phyloP scores from a whole-genome alignment of 1,140 invertebrate species.

The Euwallacea fornicatus region DNA sequence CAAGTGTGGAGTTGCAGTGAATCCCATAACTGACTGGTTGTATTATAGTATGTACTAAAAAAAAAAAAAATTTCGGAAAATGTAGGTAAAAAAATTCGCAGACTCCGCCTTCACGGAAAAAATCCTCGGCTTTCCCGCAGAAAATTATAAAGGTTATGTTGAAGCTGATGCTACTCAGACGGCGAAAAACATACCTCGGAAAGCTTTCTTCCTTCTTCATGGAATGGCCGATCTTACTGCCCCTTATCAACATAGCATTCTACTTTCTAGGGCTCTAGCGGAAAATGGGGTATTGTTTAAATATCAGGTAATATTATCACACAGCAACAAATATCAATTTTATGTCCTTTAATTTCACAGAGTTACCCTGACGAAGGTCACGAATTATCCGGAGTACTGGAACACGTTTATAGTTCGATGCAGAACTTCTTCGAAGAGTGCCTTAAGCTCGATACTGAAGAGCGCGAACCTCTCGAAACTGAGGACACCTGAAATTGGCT shows the following conservation, averaged over 20 bases:
- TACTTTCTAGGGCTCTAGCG: slow-evolving; percentile 83
- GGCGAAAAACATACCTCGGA: slow-evolving; percentile 79
- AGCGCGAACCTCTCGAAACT: slow-evolving; percentile 51
- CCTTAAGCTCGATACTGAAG: slow-evolving; percentile 78
- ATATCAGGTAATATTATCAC: slow-evolving; percentile 72
- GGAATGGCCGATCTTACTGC: slow-evolving; percentile 88
- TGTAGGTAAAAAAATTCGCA: slow-evolving; percentile 52
- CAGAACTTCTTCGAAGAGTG: slow-evolving; percentile 82
- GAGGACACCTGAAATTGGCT: slow-evolving; percentile 42
- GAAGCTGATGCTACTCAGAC: slow-evolving; percentile 86
- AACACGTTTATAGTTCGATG: slow-evolving; percentile 83
- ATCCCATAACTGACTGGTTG: slow-evolving; percentile 92
- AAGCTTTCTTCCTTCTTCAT: slow-evolving; percentile 87
- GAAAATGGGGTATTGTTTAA: slow-evolving; percentile 84
- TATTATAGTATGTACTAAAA: slow-evolving; percentile 83
- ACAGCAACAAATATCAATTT: no score
- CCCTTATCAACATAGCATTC: slow-evolving; percentile 88
- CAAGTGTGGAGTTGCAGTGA: slow-evolving; percentile 90
- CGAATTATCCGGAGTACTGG: slow-evolving; percentile 72
- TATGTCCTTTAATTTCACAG: slow-evolving; percentile 52
- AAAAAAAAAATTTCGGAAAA: slow-evolving; percentile 19
- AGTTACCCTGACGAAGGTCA: slow-evolving; percentile 84
- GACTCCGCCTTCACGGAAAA: slow-evolving; percentile 95
- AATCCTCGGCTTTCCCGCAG: slow-evolving; percentile 81
- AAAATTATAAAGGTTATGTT: slow-evolving; percentile 92